A percentile compares a stretch with the other conserved stretches of the same genome.
phyloP scores from a whole-genome alignment of 2,797 vertebrate species.

The Varecia variegata region DNA sequence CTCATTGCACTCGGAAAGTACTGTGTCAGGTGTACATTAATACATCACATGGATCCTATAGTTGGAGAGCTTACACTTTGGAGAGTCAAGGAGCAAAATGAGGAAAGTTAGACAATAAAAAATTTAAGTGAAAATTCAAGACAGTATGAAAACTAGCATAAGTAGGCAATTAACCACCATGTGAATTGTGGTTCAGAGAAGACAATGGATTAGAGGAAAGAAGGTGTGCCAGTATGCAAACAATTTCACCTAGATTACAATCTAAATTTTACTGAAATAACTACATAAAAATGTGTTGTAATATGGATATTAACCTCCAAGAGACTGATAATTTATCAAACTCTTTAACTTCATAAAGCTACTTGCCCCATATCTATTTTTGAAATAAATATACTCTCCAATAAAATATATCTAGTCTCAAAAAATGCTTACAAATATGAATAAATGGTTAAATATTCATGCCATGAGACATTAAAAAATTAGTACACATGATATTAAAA shows the following conservation, averaged over 20 bases:
- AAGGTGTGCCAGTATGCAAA: neutral
- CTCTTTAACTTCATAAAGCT: neutral
- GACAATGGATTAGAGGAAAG: neutral
- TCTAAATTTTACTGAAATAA: conserved; percentile 1
- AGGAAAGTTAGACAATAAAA: neutral
- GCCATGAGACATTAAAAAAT: neutral
- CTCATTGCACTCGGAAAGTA: neutral
- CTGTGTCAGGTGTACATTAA: neutral
- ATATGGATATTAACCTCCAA: neutral
- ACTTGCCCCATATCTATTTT: neutral
- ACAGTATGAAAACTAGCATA: neutral
- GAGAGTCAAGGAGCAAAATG: neutral
- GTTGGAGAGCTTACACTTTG: neutral
- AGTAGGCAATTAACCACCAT: neutral
- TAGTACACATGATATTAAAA: neutral
- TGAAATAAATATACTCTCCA: conserved; percentile 18
- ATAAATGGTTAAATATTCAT: neutral
- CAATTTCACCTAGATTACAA: neutral
- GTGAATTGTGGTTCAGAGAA: neutral
- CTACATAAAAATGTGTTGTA: neutral
- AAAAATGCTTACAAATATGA: neutral
- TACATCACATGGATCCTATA: neutral
- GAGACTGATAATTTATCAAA: neutral
- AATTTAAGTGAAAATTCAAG: neutral
- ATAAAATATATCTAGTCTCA: neutral